A percentile compares a stretch with the other conserved stretches of the same genome.
Evolutionary conservation across 2,888 invertebrate genomes (phyloP).

Genomic region (Unio pictorum): DNA sequence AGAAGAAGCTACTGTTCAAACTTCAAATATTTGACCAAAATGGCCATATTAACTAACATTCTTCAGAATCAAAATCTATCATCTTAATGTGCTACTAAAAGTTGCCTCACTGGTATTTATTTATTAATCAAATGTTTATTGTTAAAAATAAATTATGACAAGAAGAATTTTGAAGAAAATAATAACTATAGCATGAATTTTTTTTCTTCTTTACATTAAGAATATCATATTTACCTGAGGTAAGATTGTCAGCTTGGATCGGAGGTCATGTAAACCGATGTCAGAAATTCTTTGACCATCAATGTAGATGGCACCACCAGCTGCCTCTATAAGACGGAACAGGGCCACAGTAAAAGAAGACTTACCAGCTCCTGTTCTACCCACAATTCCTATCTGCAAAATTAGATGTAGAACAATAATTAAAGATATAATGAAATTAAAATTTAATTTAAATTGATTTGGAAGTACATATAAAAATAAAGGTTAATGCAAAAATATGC

Average conservation of each 20-base stretch:
- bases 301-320: constrained; percentile 57
- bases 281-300: constrained; percentile 58
- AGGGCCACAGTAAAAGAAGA: constrained; percentile 62
- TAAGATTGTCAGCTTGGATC: constrained; percentile 70
- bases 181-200: not conserved
- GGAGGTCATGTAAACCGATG: constrained; percentile 67
- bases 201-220: too few species aligned
- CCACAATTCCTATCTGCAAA: constrained; percentile 64
- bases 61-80: too few species aligned
- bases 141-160: too few species aligned
- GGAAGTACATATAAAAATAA: not conserved
- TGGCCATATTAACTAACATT: too few species aligned
- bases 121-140: too few species aligned
- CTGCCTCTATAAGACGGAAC: constrained; percentile 63
- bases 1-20: too few species aligned
- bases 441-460: not conserved
- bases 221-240: constrained; percentile 66
- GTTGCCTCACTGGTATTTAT: too few species aligned
- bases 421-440: not conserved
- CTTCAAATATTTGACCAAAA: too few species aligned
- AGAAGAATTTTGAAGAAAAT: too few species aligned
- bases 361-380: constrained; percentile 67
- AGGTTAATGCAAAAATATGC: not conserved
- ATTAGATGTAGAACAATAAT: not conserved
- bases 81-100: too few species aligned